Evolutionary conservation across 2,888 invertebrate species (phyloP), one percentile per base, ranked within the genome.

Genomic region (Gari tellinella): DNA sequence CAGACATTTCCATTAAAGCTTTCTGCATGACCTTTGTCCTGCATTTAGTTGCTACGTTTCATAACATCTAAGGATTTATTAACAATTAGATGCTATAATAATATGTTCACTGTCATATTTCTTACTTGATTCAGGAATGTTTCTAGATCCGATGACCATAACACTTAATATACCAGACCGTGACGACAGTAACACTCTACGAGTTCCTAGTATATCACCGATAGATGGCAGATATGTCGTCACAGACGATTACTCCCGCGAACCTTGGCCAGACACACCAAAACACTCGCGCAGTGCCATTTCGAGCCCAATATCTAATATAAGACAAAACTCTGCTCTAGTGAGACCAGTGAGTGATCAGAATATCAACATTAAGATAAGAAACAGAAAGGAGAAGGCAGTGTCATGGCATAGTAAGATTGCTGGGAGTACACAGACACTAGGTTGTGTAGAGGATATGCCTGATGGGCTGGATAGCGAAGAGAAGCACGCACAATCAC

Each of bases 401-500:
- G 73, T 78, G 19, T 78, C 78, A 2, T 78, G 78, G 78, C 73
- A 78, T 21, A 73, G 70, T 45, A 73, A 78, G 38, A 67, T 78
- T 53, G 73, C 78, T 10, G 38, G 66, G 3, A 78, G 78, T 31
- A 72, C 69, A 14, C 73, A 74, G 31, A 78, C 78, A 2, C 56
- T 78, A 10, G 73, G 78, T 17, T 74, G 78, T 62, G 78, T 74
- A 41, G 78, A 78, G 26, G 60, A 60, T 31, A 64, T 61, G 1
- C 51, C 46, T 14, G 43, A 64, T 14, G 14, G 21, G 3, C 41
- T 51, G 17, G 67, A 64, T 21, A 38, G 37, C 12, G 73, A 74
- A 4, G 67, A 73, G 15, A 66, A 60, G 17, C 75, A 81, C 63
- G 64, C 82, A 31, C 78, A 80, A 49, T 85, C 85, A 10, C 83